Evolutionary conservation across 1,140 invertebrate genomes (phyloP), one percentile per base, ranked within the genome.

Genomic region (Zaprionus capensis): DNA sequence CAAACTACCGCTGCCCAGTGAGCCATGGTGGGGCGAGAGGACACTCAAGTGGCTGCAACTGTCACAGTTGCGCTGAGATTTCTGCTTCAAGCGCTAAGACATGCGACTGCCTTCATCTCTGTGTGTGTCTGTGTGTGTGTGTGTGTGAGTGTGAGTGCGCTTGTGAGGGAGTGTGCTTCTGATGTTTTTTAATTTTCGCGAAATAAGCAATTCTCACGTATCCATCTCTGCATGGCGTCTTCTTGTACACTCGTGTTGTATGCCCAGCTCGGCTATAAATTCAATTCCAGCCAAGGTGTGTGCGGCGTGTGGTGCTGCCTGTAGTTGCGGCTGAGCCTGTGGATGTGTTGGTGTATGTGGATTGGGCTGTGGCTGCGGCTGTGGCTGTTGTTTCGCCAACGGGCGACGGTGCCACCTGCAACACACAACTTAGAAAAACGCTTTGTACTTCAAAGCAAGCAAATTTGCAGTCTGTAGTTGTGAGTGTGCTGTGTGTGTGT

Each of bases 141-240:
- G 17, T 53, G 1, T 73, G 17, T 38, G 14, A 4, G 6, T 61
- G n/a, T 56, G 55, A 38, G 20, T 66, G 22, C 38, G 14, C 14
- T 36, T 69, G 24, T 57, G 2, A 41, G 36, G 20, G 46, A 82
- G 70, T 75, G 56, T 77, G 77, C 66, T 28, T 88, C 71, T 80
- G 76, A 90, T 80, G 80, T 88, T 88, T 85, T 90, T 87, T 90
- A 82, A 90, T 90, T 90, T 81, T 85, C 81, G 78, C 76, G 80
- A 90, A 90, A 90, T 90, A 90, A 90, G 86, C 85, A 90, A 90
- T 85, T 90, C 85, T 90, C 85, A 90, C 85, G 85, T 90, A 75
- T 85, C 72, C 75, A 82, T 79, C 79, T 62, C 53, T 49, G 46
- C 72, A 61, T 41, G 77, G 68, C 71, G 78, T 76, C 82, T 68